These are phyloP conservation scores for Reinhardtius hippoglossoides DNA, from an alignment of 2,113 vertebrate genomes.

Conservation along the genomic window DNA sequence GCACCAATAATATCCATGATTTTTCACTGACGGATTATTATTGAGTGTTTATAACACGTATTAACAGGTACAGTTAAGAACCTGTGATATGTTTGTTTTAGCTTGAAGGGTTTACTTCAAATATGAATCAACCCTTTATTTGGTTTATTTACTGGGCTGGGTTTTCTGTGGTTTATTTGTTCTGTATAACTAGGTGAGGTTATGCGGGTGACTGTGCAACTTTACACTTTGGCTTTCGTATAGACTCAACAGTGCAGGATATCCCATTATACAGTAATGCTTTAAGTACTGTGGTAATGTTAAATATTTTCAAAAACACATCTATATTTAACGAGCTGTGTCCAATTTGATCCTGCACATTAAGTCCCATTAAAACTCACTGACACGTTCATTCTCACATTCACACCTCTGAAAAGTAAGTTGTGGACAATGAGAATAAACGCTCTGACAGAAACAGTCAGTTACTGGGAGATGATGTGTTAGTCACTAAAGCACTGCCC, in stretches of 20 bases:
- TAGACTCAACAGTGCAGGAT: too few relatives aligned
- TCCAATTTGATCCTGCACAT: too few relatives aligned
- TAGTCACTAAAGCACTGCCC: not conserved
- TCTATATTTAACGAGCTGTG: not conserved
- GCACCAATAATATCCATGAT: not conserved
- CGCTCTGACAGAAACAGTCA: not conserved
- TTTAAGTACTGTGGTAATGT: not conserved
- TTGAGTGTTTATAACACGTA: too few relatives aligned
- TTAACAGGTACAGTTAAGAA: too few relatives aligned
- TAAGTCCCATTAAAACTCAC: not conserved
- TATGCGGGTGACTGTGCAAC: not conserved
- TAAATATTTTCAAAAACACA: not conserved
- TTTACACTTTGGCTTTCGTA: too few relatives aligned
- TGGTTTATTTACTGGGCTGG: not conserved
- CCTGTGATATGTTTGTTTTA: not conserved
- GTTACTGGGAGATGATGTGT: not conserved
- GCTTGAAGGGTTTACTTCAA: not conserved
- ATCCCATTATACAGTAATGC: too few relatives aligned
- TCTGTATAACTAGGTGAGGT: not conserved
- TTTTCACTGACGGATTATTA: too few relatives aligned
- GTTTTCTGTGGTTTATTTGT: not conserved
- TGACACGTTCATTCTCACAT: not conserved
- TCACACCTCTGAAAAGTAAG: not conserved
- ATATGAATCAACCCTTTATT: not conserved
- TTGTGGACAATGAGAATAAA: not conserved